These are phyloP conservation scores for Pyrgus malvae DNA, from an alignment of 2,888 invertebrate species.

Conservation along the genomic window DNA sequence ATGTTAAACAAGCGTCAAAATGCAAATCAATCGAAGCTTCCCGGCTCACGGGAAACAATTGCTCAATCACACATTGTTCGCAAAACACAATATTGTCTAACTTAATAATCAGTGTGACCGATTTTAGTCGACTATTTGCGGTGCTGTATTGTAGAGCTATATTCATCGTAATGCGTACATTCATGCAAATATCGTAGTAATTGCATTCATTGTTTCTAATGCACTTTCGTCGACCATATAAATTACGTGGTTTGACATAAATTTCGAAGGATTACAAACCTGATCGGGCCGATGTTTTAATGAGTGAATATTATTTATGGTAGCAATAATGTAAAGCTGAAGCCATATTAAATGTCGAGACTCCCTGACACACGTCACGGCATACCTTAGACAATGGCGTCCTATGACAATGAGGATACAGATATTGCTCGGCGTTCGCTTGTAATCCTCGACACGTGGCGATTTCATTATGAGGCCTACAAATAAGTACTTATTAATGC, in stretches of 20 bases:
- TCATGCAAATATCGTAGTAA: conserved; percentile 25
- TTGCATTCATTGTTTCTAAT: conserved; percentile 30
- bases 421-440: conserved; percentile 50
- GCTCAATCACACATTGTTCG: conserved; percentile 33
- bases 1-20: conserved; percentile 14
- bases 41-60: conserved; percentile 33
- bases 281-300: neutral
- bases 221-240: conserved; percentile 10
- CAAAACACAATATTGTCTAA: conserved; percentile 30
- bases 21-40: conserved; percentile 24
- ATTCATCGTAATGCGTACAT: conserved; percentile 24
- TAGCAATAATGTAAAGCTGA: conserved; percentile 58
- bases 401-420: conserved; percentile 44
- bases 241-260: neutral
- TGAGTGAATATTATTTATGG: conserved; percentile 64
- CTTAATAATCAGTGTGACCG: conserved; percentile 36
- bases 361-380: conserved; percentile 36
- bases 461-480: conserved; percentile 68
- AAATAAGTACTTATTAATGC: conserved; percentile 75
- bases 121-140: conserved; percentile 35
- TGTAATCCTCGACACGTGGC: conserved; percentile 72
- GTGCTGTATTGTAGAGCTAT: conserved; percentile 32
- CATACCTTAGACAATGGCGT: conserved; percentile 23
- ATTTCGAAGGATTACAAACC: neutral
- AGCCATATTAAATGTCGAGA: conserved; percentile 59